These are phyloP conservation scores for Spatula clypeata DNA, from an alignment of 2,797 vertebrate species.

Conservation along the genomic window DNA sequence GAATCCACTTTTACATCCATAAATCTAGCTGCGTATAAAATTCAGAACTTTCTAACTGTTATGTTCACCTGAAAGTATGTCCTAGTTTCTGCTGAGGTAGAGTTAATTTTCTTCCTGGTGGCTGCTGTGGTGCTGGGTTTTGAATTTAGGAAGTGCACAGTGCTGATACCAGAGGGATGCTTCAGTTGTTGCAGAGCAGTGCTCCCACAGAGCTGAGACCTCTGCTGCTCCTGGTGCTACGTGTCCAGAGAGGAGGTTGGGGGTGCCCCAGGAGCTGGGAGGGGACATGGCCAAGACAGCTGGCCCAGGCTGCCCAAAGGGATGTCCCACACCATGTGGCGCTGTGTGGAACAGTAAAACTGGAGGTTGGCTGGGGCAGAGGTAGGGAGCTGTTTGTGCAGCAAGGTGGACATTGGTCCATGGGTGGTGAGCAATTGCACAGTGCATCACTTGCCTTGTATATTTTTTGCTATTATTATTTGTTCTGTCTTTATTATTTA, in stretches of 20 bases:
- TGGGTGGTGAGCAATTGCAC: not conserved
- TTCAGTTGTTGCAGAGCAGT: too few species aligned
- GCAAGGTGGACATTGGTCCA: not conserved
- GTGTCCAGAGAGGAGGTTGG: too few species aligned
- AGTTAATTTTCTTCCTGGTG: too few species aligned
- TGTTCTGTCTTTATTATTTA: not conserved
- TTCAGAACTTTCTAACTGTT: not conserved
- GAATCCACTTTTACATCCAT: not conserved
- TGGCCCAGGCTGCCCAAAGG: not conserved
- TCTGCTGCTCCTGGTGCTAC: too few species aligned
- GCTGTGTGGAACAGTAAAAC: too few species aligned
- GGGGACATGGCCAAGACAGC: too few species aligned
- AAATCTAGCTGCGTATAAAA: not conserved
- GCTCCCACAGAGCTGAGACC: too few species aligned
- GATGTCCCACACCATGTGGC: not conserved
- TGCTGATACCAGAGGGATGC: too few species aligned
- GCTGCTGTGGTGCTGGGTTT: too few species aligned
- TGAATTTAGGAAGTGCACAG: too few species aligned
- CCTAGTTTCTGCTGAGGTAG: too few species aligned
- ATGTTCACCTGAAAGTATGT: not conserved
- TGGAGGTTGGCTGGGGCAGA: not conserved
- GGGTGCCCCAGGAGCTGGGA: too few species aligned
- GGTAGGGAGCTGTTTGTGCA: not conserved
- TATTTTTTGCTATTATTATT: not conserved
- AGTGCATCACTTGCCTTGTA: not conserved